Percentiles rank a stretch among this genome's conserved stretches.
These are phyloP conservation scores for Arnoldichthys spilopterus DNA, from an alignment of 2,797 vertebrate species.

Conservation along the genomic window DNA sequence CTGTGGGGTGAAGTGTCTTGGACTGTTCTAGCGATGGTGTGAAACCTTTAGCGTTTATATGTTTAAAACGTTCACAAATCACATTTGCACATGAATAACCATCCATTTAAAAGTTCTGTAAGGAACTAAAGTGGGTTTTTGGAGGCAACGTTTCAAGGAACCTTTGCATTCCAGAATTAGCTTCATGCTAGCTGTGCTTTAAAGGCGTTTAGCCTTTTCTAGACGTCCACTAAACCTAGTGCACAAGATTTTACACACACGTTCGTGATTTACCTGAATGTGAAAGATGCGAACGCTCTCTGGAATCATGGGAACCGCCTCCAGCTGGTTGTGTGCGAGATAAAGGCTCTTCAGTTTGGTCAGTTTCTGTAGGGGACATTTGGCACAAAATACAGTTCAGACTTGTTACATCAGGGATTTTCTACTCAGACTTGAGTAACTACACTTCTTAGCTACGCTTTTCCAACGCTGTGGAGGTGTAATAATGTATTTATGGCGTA, in stretches of 20 bases:
- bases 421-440: neutral
- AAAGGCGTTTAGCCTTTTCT: too few species aligned
- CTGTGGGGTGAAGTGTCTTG: neutral
- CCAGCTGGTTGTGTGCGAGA: slow-evolving; percentile 88
- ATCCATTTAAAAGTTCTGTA: too few species aligned
- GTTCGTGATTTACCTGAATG: slow-evolving; percentile 83
- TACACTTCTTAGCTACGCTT: slow-evolving; percentile 23
- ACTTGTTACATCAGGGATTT: neutral
- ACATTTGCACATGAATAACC: too few species aligned
- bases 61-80: too few species aligned
- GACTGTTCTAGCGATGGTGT: too few species aligned
- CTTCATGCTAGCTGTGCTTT: too few species aligned
- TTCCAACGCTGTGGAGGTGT: neutral
- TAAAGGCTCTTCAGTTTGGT: slow-evolving; percentile 85
- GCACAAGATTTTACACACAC: neutral
- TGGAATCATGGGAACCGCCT: slow-evolving; percentile 91
- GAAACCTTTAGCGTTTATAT: too few species aligned
- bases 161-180: neutral
- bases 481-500: slow-evolving; percentile 33
- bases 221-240: neutral
- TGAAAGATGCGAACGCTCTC: slow-evolving; percentile 90
- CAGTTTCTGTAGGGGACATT: slow-evolving; percentile 81
- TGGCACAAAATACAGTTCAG: slow-evolving; percentile 5
- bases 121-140: too few species aligned
- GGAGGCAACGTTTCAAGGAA: too few species aligned